Evolutionary conservation across 2,113 vertebrate species (phyloP), one percentile per base, ranked within the genome.

Genomic region (Lucifuga dentata): DNA sequence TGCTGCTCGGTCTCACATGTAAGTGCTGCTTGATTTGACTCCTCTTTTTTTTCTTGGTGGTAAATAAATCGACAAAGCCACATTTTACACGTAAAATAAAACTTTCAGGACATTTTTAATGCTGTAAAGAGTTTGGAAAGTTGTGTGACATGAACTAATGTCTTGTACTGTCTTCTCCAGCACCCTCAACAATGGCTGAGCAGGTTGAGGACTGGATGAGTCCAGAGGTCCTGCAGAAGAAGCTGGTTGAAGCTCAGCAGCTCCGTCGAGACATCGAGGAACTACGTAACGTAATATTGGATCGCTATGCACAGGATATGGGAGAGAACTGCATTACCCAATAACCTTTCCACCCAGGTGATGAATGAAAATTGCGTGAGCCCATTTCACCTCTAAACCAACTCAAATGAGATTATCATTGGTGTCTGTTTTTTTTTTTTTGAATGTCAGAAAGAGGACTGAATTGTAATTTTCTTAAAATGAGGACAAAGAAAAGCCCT

Each of bases 251-350:
- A 81, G 94, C 95, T 26, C 94, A 94, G 38, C 92, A 96, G 84
- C 93, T 99, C 23, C 95, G 92, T 24, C 93, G 83, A 19, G 97
- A 99, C 6, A 95, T 99, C 0, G 96, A 99, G 75, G 96, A 96
- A 11, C 92, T 99, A 16, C 92, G 97, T 59, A 98, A 95, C 1
- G 94, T 93, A 0, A 94, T 99, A 75, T 96, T 96, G 43, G 97
- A 98, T 88, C 93, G 95, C 85, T 99, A 99, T 0, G 98, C 98
- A 8, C 97, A 99, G 92, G 98, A 99, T 89, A 97, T 99, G 98
- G 98, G 98, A 40, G 96, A 99, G 66, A 99, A 98, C 92, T 99
- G 98, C 90, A 96, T 96, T 75, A 96, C 96, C n/a, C 90, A 91
- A 17, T 91, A 80, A 79, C 76, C 17, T 20, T 5, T 21, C 13